phyloP scores from a whole-genome alignment of 1,140 invertebrate genomes.

The Drosophila bocqueti region DNA sequence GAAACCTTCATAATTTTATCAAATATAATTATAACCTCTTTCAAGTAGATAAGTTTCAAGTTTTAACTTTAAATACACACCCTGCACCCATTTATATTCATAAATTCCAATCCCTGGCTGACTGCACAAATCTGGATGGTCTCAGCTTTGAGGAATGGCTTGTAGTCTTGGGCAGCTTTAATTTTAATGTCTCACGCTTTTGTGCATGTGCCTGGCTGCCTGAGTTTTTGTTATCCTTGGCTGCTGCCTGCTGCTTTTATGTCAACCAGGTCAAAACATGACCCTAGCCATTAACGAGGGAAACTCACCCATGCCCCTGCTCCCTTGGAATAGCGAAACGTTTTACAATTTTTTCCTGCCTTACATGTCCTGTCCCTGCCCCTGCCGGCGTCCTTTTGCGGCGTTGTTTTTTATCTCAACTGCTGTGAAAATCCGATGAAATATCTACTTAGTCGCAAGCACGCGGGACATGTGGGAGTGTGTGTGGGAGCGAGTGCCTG shows the following conservation, averaged over 20 bases:
- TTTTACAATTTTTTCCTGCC: conserved; percentile 63
- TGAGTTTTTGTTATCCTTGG: conserved; percentile 28
- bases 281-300: conserved; percentile 30
- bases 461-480: conserved; percentile 32
- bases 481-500: background rate
- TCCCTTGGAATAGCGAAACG: conserved; percentile 35
- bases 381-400: conserved; percentile 15
- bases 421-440: conserved; percentile 68
- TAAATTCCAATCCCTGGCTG: background rate
- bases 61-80: background rate
- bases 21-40: too few species aligned
- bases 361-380: conserved; percentile 20
- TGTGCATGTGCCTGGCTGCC: conserved; percentile 28
- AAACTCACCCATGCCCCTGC: background rate
- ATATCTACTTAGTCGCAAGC: conserved; percentile 72
- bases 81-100: background rate
- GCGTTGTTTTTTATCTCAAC: conserved; percentile 50
- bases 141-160: background rate
- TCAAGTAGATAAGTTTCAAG: background rate
- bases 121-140: background rate
- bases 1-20: too few species aligned
- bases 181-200: conserved; percentile 43
- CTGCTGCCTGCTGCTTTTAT: conserved; percentile 28
- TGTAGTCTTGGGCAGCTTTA: conserved; percentile 27
- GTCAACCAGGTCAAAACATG: conserved; percentile 51